A percentile compares a stretch with the other conserved stretches of the same genome.
phyloP scores from a whole-genome alignment of 2,113 vertebrate genomes.

The Eolophus roseicapilla region DNA sequence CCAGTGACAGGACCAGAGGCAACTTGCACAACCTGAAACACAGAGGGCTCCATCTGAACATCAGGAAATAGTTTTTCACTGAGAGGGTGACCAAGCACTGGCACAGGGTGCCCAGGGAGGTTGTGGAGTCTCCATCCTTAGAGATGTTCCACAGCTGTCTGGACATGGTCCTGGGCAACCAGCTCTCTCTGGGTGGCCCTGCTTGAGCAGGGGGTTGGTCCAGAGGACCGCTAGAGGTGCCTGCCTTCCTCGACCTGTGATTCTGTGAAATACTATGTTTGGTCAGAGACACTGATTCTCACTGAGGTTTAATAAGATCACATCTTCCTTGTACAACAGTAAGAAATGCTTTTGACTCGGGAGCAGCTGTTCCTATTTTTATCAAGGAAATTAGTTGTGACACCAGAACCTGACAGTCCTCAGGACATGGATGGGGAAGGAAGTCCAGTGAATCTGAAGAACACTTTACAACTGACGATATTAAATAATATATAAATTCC shows the following conservation, averaged over 20 bases:
- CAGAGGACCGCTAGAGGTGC: not conserved
- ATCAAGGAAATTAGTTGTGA: not conserved
- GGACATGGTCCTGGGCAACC: not conserved
- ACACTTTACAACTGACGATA: not conserved
- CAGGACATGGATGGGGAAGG: not conserved
- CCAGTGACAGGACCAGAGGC: not conserved
- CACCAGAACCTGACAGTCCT: not conserved
- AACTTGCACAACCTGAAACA: not conserved
- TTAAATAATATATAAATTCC: not conserved
- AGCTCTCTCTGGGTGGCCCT: not conserved
- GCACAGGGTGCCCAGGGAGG: not conserved
- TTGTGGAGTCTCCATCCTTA: not conserved
- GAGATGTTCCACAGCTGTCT: not conserved
- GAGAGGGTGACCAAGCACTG: not conserved
- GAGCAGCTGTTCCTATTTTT: not conserved
- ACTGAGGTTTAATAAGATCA: not conserved
- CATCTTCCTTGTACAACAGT: not conserved
- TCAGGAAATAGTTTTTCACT: not conserved
- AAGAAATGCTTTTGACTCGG: not conserved
- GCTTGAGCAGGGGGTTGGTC: not conserved
- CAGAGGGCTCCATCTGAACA: not conserved
- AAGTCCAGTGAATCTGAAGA: not conserved
- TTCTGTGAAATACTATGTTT: not conserved
- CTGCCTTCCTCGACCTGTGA: not conserved
- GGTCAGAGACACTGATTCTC: not conserved